Evolutionary conservation across 2,888 invertebrate species (phyloP).

Genomic region (Eupithecia centaureata): DNA sequence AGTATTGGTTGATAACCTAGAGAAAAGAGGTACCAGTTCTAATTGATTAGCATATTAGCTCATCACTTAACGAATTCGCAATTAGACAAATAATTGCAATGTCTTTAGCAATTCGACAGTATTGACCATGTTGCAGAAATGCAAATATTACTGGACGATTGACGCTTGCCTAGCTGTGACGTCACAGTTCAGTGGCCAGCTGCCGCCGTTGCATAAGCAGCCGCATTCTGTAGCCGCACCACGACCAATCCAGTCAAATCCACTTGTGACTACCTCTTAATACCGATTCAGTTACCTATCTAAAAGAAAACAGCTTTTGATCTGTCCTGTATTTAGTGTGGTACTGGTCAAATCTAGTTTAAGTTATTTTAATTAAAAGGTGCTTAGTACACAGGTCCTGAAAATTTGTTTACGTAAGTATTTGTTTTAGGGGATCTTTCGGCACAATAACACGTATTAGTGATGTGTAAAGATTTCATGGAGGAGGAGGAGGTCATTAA

Average conservation of each 20-base stretch:
- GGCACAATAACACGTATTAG: too few species aligned
- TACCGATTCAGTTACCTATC: neutral
- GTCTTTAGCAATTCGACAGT: slow-evolving; percentile 19
- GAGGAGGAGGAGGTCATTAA: too few species aligned
- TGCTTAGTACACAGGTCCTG: neutral
- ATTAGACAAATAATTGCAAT: slow-evolving; percentile 12
- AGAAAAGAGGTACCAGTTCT: neutral
- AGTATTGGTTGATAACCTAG: neutral
- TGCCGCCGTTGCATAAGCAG: slow-evolving; percentile 48
- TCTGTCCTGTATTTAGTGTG: neutral
- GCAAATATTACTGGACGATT: slow-evolving; percentile 24
- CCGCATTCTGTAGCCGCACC: slow-evolving; percentile 40
- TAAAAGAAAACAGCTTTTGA: neutral
- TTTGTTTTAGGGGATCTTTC: too few species aligned
- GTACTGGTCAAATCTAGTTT: neutral
- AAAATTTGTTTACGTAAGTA: too few species aligned
- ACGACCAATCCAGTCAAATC: neutral
- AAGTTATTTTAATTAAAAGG: neutral
- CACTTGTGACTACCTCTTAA: neutral
- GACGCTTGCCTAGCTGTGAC: slow-evolving; percentile 32
- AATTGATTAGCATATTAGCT: neutral
- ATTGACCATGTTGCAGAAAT: slow-evolving; percentile 14
- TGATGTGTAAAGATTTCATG: too few species aligned
- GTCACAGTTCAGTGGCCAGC: slow-evolving; percentile 45
- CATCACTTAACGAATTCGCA: neutral